Evolutionary conservation across 2,888 invertebrate genomes (phyloP).

Genomic region (Epiperipatus broadwayi): DNA sequence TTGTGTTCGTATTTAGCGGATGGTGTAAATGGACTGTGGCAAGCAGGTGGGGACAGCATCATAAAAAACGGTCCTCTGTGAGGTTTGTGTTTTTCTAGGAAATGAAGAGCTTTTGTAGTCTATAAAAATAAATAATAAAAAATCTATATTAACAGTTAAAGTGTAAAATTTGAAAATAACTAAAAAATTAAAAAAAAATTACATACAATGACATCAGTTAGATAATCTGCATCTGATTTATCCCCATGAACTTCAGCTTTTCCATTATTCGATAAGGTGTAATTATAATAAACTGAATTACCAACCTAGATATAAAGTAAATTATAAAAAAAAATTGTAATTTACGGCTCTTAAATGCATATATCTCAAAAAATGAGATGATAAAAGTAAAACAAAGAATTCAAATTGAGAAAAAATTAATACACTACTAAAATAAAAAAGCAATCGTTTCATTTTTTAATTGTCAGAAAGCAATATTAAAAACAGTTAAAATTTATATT

Average conservation of each 20-base stretch:
- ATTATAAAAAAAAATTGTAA: conserved; percentile 7
- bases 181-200: conserved; percentile 12
- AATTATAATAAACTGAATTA: conserved; percentile 81
- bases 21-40: conserved; percentile 67
- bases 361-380: no score
- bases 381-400: no score
- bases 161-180: conserved; percentile 6
- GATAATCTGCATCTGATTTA: conserved; percentile 40
- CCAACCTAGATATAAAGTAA: conserved; percentile 37
- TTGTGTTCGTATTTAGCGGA: conserved; percentile 46
- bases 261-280: conserved; percentile 61
- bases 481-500: no score
- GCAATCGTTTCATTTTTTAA: no score
- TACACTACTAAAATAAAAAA: no score
- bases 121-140: conserved; percentile 17
- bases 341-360: no score
- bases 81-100: conserved; percentile 19
- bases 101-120: conserved; percentile 25
- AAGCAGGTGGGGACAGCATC: conserved; percentile 66
- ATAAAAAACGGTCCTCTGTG: conserved; percentile 48
- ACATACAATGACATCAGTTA: conserved; percentile 64
- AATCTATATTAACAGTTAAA: conserved; percentile 12
- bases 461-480: no score
- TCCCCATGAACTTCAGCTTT: conserved; percentile 40
- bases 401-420: no score